Percentiles rank a stretch among this genome's conserved stretches.
Conservation (phyloP, 2,888 invertebrate genomes). For the Rotaria magnacalcarata region DNA sequence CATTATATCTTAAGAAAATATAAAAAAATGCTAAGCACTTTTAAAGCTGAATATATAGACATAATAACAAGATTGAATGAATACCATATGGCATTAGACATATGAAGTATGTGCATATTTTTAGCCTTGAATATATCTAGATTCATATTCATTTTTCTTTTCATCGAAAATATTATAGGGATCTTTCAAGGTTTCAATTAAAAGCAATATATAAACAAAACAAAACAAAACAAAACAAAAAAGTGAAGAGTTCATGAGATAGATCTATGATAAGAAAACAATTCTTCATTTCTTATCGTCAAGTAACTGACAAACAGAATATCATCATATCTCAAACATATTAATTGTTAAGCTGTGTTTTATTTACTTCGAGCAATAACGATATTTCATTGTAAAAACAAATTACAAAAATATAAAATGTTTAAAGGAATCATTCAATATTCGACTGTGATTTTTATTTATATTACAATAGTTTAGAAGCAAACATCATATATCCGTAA, state of each 20-base stretch:
- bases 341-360: too few relatives aligned
- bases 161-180: conserved; percentile 51
- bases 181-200: background rate
- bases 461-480: too few relatives aligned
- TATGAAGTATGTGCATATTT: background rate
- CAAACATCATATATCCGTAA: too few relatives aligned
- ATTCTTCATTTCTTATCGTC: background rate
- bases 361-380: too few relatives aligned
- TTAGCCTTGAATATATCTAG: background rate
- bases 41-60: background rate
- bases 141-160: background rate
- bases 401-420: too few relatives aligned
- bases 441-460: too few relatives aligned
- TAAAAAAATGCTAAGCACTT: background rate
- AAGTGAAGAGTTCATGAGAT: background rate
- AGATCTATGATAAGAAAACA: background rate
- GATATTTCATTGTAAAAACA: too few relatives aligned
- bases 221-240: background rate
- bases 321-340: background rate
- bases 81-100: background rate
- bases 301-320: background rate
- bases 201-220: background rate
- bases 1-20: conserved; percentile 10
- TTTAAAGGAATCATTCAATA: too few relatives aligned
- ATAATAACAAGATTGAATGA: too few relatives aligned